A percentile compares a stretch with the other conserved stretches of the same genome.
Evolutionary conservation across 2,888 invertebrate species (phyloP).

Genomic region (Orgyia antiqua): DNA sequence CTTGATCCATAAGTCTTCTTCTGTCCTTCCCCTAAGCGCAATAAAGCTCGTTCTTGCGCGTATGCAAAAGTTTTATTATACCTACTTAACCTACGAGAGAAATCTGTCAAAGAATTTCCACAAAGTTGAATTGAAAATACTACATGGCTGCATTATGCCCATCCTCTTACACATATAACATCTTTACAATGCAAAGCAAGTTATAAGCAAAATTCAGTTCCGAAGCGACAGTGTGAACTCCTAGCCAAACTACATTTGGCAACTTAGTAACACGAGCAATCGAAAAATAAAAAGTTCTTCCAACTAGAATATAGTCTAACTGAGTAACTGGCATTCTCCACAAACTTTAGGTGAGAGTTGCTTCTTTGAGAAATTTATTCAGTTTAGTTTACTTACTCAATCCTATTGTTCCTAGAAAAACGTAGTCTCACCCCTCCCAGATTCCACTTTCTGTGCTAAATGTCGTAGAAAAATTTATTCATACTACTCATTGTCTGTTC

Average conservation of each 20-base stretch:
- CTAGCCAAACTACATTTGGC: slow-evolving; percentile 60
- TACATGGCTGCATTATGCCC: slow-evolving; percentile 6
- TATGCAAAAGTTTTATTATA: too few relatives aligned
- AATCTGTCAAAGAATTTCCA: too few relatives aligned
- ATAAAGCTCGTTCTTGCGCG: too few relatives aligned
- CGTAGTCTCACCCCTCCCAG: slow-evolving; percentile 5
- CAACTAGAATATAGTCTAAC: slow-evolving; percentile 52
- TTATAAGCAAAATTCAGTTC: slow-evolving; percentile 55
- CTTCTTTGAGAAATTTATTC: slow-evolving; percentile 54
- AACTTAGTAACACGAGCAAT: slow-evolving; percentile 72
- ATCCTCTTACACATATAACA: slow-evolving; percentile 17
- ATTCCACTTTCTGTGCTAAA: slow-evolving; percentile 19
- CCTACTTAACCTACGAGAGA: too few relatives aligned
- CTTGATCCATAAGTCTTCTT: too few relatives aligned
- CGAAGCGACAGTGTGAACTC: slow-evolving; percentile 53
- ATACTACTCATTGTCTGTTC: slow-evolving; percentile 20
- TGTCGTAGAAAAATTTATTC: slow-evolving; percentile 22
- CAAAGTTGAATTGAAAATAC: too few relatives aligned
- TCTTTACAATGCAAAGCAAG: slow-evolving; percentile 54
- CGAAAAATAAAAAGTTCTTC: slow-evolving; percentile 71
- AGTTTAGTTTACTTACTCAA: slow-evolving; percentile 46
- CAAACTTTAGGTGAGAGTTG: slow-evolving; percentile 59
- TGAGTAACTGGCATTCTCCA: slow-evolving; percentile 70
- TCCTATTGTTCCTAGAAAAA: slow-evolving; percentile 29
- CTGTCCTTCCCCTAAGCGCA: too few relatives aligned